Evolutionary conservation across 1,140 invertebrate species (phyloP).

Genomic region (Drosophila nannoptera): DNA sequence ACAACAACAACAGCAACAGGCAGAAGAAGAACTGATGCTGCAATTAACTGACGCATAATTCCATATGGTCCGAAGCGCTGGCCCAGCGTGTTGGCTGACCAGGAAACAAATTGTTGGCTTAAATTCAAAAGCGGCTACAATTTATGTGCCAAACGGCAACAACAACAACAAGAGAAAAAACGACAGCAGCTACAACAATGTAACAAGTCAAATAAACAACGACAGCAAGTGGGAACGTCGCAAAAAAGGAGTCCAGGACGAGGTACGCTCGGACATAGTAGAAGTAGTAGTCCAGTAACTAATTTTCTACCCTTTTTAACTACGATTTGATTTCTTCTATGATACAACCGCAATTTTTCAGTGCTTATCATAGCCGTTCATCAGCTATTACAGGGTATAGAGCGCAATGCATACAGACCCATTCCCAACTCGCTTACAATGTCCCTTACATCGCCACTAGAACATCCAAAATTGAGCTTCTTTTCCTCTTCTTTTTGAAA

Average conservation of each 20-base stretch:
- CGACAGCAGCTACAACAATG: constrained; percentile 24
- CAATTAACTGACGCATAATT: constrained; percentile 69
- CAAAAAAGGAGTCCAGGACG: background rate
- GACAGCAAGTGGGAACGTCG: background rate
- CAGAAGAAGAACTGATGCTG: constrained; percentile 37
- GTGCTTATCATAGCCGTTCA: background rate
- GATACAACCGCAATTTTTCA: no score
- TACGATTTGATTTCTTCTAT: no score
- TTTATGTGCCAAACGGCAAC: constrained; percentile 56
- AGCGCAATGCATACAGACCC: constrained; percentile 30
- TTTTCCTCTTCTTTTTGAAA: constrained; percentile 18
- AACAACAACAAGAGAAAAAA: constrained; percentile 27
- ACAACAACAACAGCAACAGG: constrained; percentile 28
- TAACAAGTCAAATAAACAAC: constrained; percentile 9
- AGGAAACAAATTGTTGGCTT: constrained; percentile 75
- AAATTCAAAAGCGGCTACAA: constrained; percentile 73
- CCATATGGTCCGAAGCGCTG: constrained; percentile 24
- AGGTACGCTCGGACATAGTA: background rate
- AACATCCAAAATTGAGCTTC: constrained; percentile 44
- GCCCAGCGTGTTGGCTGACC: constrained; percentile 56
- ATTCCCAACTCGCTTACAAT: constrained; percentile 31
- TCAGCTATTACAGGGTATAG: background rate
- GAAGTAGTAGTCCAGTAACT: no score
- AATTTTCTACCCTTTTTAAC: no score
- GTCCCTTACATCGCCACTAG: constrained; percentile 57